Percentiles rank a stretch among this genome's conserved stretches.
phyloP scores from a whole-genome alignment of 2,797 vertebrate species.

The Sebastolobus alascanus region DNA sequence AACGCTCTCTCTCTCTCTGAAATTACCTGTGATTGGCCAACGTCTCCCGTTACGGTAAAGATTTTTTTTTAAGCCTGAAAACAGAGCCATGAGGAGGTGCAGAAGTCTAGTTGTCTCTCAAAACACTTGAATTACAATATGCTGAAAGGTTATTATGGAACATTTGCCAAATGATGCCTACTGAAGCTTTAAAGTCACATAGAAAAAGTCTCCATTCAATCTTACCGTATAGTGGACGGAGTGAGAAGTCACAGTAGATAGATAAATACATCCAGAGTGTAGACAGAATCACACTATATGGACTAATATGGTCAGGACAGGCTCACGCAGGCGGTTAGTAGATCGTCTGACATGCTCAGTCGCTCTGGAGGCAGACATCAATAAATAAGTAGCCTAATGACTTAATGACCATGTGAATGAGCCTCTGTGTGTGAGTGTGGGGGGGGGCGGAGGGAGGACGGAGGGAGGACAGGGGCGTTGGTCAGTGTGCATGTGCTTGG shows the following conservation, averaged over 20 bases:
- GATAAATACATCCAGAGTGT: constrained; percentile 17
- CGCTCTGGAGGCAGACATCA: constrained; percentile 72
- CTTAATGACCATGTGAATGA: constrained; percentile 80
- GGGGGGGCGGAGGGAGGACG: constrained; percentile 53
- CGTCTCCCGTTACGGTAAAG: too few relatives aligned
- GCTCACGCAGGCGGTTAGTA: constrained; percentile 37
- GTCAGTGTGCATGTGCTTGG: constrained; percentile 30
- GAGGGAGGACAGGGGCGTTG: constrained; percentile 43
- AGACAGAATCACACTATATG: constrained; percentile 33
- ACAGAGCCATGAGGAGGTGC: too few relatives aligned
- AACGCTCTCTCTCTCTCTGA: too few relatives aligned
- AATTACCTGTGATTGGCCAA: too few relatives aligned
- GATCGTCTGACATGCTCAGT: constrained; percentile 59
- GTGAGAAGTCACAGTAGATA: constrained; percentile 10
- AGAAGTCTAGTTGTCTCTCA: too few relatives aligned
- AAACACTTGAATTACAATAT: too few relatives aligned
- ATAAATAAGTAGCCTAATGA: constrained; percentile 82
- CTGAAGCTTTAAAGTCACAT: not conserved
- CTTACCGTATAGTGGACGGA: not conserved
- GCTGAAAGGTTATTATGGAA: too few relatives aligned
- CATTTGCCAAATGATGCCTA: too few relatives aligned
- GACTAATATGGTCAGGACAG: constrained; percentile 72
- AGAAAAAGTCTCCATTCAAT: not conserved
- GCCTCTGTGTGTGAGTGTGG: constrained; percentile 57
- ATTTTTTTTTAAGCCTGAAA: too few relatives aligned